phyloP scores from a whole-genome alignment of 2,113 vertebrate genomes.

The Archilochus colubris region DNA sequence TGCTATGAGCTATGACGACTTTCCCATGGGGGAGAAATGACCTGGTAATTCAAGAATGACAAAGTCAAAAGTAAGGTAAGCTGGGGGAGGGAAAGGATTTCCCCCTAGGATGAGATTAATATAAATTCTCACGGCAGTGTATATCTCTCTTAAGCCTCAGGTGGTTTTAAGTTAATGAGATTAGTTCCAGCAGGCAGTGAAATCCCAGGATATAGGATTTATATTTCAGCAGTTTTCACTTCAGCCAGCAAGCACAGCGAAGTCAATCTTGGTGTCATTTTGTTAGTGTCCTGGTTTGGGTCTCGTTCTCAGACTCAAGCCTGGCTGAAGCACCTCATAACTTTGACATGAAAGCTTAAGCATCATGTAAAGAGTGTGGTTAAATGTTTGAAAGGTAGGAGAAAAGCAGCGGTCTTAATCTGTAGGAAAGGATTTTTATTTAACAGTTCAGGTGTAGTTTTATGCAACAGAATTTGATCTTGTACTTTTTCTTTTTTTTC shows the following conservation, averaged over 20 bases:
- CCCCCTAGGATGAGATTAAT: constrained; percentile 59
- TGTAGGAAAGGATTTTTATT: not conserved
- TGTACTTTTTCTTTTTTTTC: not conserved
- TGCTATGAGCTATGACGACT: constrained; percentile 49
- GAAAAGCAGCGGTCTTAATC: not conserved
- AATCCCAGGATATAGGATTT: constrained; percentile 66
- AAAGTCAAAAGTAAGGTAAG: constrained; percentile 66
- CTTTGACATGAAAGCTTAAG: constrained; percentile 60
- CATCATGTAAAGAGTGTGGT: constrained; percentile 20
- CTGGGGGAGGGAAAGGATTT: constrained; percentile 43
- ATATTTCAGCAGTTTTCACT: constrained; percentile 69
- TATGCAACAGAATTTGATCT: not conserved
- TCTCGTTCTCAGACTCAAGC: constrained; percentile 53
- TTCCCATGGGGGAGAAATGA: constrained; percentile 49
- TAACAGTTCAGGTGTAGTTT: constrained; percentile 4
- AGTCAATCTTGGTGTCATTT: constrained; percentile 63
- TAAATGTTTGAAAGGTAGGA: constrained; percentile 3
- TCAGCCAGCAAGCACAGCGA: constrained; percentile 47
- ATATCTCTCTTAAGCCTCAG: constrained; percentile 68
- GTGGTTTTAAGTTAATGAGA: constrained; percentile 72
- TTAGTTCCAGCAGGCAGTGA: constrained; percentile 66
- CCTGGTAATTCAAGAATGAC: constrained; percentile 51
- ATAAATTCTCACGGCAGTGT: constrained; percentile 71
- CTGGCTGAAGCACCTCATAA: constrained; percentile 36
- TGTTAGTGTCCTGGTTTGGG: constrained; percentile 52